These are phyloP conservation scores for Halcyon chelicuti DNA, from an alignment of 2,797 vertebrate species.

Conservation along the genomic window DNA sequence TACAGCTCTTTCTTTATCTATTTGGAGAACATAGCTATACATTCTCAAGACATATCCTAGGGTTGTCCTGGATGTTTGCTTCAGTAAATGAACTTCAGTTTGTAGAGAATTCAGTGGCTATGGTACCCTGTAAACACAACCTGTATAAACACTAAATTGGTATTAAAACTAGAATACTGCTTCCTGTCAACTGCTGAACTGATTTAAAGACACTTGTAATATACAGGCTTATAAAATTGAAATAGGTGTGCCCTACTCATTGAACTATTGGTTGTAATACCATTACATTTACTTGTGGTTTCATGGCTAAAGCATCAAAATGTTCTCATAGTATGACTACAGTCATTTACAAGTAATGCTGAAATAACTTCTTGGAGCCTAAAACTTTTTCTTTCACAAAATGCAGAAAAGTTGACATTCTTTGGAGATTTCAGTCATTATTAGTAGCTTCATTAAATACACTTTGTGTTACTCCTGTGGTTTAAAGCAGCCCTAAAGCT, in stretches of 20 bases:
- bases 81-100: constrained; percentile 28
- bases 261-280: constrained; percentile 48
- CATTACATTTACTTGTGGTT: neutral
- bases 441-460: neutral
- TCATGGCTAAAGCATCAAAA: neutral
- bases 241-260: neutral
- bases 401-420: neutral
- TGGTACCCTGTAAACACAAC: constrained; percentile 18
- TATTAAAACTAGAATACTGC: constrained; percentile 33
- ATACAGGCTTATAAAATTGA: constrained; percentile 14
- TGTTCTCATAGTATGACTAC: neutral
- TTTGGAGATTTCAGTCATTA: neutral
- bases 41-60: neutral
- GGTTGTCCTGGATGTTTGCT: neutral
- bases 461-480: neutral
- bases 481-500: neutral
- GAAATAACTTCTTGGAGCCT: neutral
- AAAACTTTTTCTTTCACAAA: neutral
- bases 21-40: neutral
- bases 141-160: constrained; percentile 32
- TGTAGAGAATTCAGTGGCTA: neutral
- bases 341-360: neutral
- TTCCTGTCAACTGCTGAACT: constrained; percentile 27
- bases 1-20: neutral
- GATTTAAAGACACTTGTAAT: constrained; percentile 20